Percentiles rank a stretch among this genome's conserved stretches.
phyloP scores from a whole-genome alignment of 2,113 vertebrate genomes.

The Empidonax traillii region DNA sequence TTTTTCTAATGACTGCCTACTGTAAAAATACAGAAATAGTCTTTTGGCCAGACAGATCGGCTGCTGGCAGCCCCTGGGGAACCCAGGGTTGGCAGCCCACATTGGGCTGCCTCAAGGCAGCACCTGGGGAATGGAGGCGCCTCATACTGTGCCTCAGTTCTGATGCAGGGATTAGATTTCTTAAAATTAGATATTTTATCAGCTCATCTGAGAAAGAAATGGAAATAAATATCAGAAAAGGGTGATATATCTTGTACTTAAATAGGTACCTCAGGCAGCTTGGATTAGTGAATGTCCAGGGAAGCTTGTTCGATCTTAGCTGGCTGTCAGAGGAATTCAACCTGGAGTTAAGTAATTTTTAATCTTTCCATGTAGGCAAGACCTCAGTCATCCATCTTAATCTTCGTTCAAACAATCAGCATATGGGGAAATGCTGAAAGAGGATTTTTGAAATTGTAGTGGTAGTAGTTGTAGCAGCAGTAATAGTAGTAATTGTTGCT shows the following conservation, averaged over 20 bases:
- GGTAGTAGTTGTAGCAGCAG: background rate
- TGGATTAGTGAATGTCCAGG: background rate
- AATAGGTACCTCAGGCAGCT: background rate
- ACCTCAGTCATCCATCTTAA: background rate
- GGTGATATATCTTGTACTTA: background rate
- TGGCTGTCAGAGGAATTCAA: background rate
- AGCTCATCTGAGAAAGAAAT: background rate
- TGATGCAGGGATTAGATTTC: background rate
- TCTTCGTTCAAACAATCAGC: background rate
- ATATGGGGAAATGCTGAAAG: background rate
- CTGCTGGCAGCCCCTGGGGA: background rate
- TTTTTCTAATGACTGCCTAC: background rate
- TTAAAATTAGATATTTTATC: background rate
- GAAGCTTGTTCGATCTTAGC: background rate
- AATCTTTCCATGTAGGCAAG: background rate
- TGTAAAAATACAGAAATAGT: background rate
- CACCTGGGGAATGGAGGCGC: background rate
- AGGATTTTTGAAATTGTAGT: rapidly evolving
- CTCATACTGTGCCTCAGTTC: background rate
- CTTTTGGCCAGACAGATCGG: background rate
- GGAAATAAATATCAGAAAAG: background rate
- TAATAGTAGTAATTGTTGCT: background rate
- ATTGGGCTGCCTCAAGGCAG: rapidly evolving
- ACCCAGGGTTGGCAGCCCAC: background rate
- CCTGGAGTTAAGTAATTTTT: background rate